phyloP scores from a whole-genome alignment of 2,888 invertebrate species.

The Cryptosula pallasiana region DNA sequence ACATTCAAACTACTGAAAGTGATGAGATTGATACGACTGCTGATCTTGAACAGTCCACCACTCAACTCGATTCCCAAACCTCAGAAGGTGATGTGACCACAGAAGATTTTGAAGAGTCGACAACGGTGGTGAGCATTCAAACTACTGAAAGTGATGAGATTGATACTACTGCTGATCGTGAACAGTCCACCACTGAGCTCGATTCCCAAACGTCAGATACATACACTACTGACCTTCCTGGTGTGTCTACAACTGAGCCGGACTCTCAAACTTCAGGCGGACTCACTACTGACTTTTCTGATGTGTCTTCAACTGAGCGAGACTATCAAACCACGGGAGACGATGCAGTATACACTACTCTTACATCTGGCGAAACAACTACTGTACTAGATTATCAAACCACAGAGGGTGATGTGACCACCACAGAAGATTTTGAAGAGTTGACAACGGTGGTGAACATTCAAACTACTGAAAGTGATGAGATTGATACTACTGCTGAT shows the following conservation, averaged over 20 bases:
- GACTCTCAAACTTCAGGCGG: not conserved
- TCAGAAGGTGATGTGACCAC: too few relatives aligned
- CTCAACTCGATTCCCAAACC: too few relatives aligned
- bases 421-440: not conserved
- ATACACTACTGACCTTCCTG: not conserved
- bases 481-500: not conserved
- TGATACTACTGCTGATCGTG: not conserved
- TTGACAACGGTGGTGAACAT: not conserved
- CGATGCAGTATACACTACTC: not conserved
- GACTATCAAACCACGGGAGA: not conserved
- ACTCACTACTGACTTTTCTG: not conserved
- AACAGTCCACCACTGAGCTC: not conserved
- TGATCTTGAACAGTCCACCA: too few relatives aligned
- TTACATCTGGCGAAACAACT: not conserved
- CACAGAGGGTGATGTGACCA: not conserved
- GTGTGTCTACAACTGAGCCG: not conserved
- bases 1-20: not conserved
- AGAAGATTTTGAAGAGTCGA: not conserved
- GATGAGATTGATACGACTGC: not conserved
- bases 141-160: not conserved
- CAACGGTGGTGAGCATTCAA: not conserved
- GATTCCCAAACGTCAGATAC: not conserved
- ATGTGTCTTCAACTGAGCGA: not conserved
- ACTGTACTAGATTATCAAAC: not conserved
- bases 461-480: not conserved